These are phyloP conservation scores for Dascillus cervinus DNA, from an alignment of 2,888 invertebrate genomes.

Conservation along the genomic window DNA sequence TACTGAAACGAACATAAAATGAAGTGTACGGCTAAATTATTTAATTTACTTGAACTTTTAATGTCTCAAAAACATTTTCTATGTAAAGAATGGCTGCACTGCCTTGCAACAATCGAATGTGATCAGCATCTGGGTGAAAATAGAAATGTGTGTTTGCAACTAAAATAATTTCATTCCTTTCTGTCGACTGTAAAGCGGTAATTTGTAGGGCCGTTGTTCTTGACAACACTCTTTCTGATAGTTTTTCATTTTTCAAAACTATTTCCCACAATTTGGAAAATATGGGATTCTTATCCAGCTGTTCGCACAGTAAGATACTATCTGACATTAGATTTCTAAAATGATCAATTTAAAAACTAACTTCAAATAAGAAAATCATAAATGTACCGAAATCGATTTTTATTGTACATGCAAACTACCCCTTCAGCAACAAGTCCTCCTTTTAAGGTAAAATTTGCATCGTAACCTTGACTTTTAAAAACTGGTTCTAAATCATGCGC, in stretches of 20 bases:
- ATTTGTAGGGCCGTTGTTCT: conserved; percentile 63
- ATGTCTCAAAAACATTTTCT: conserved; percentile 42
- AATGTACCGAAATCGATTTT: conserved; percentile 56
- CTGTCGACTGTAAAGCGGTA: conserved; percentile 49
- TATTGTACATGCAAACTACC: conserved; percentile 67
- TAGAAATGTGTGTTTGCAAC: conserved; percentile 87
- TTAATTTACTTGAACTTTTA: conserved; percentile 35
- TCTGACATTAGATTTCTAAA: conserved; percentile 34
- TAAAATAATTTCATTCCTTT: conserved; percentile 53
- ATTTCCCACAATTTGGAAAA: conserved; percentile 54
- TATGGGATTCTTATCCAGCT: conserved; percentile 45
- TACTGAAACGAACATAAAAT: conserved; percentile 31
- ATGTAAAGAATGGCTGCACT: conserved; percentile 66
- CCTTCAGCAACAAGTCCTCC: conserved; percentile 73
- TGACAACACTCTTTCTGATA: conserved; percentile 52
- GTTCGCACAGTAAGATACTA: conserved; percentile 53
- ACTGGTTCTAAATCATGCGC: conserved; percentile 55
- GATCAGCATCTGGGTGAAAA: conserved; percentile 87
- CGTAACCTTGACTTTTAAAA: conserved; percentile 48
- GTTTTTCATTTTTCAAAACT: conserved; percentile 50
- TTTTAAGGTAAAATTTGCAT: conserved; percentile 62
- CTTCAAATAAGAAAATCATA: not conserved
- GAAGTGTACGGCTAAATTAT: conserved; percentile 9
- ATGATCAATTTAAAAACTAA: conserved; percentile 4
- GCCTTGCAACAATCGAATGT: conserved; percentile 80